A percentile compares a stretch with the other conserved stretches of the same genome.
Conservation (phyloP, 2,888 invertebrate species). For the Seladonia tumulorum region DNA sequence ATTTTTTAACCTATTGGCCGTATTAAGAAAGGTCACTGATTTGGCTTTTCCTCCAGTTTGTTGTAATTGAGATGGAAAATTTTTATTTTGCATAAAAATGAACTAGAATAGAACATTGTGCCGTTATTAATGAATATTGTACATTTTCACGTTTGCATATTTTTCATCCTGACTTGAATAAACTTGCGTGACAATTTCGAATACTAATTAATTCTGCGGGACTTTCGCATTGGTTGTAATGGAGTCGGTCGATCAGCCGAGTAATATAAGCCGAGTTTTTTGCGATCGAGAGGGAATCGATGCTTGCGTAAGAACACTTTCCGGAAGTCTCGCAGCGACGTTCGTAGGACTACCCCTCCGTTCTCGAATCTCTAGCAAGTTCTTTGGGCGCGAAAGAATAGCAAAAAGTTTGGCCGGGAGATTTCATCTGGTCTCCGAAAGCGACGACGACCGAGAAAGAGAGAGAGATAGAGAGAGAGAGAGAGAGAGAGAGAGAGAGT, state of each 20-base stretch:
- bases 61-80: too few species aligned
- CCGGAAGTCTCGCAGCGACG: neutral
- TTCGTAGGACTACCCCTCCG: neutral
- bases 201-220: neutral
- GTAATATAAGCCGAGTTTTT: neutral
- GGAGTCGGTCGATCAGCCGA: neutral
- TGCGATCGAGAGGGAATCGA: constrained; percentile 8
- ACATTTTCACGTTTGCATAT: too few species aligned
- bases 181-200: too few species aligned
- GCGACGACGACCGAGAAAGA: neutral
- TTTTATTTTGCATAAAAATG: too few species aligned
- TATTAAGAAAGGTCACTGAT: too few species aligned
- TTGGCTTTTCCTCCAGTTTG: too few species aligned
- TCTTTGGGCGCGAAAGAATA: neutral
- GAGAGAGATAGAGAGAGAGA: too few species aligned
- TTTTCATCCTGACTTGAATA: too few species aligned
- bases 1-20: too few species aligned
- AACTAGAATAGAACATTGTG: too few species aligned
- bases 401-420: constrained; percentile 35
- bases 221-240: neutral
- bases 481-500: neutral
- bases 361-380: constrained; percentile 26
- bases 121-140: too few species aligned
- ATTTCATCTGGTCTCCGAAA: constrained; percentile 40
- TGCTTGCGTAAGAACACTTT: neutral